Percentiles rank a stretch among this genome's conserved stretches.
Conservation (phyloP, 2,888 invertebrate species). For the Phyllotreta cruciferae region DNA sequence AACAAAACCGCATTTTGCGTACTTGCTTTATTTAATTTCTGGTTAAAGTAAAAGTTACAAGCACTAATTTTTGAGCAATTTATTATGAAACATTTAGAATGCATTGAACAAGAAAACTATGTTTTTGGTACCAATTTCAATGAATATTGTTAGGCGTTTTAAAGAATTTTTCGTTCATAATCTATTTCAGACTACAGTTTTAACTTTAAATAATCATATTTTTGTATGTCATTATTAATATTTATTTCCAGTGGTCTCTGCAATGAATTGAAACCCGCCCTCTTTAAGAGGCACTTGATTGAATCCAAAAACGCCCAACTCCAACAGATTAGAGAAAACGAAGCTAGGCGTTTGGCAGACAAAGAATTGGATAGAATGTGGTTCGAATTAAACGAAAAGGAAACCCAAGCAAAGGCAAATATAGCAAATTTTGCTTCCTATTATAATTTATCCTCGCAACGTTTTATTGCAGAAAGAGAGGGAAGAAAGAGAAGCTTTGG, state of each 20-base stretch:
- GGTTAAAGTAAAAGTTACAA: neutral
- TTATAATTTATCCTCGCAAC: neutral
- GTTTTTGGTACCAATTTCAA: neutral
- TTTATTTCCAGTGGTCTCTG: conserved; percentile 50
- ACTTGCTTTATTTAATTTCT: too few relatives aligned
- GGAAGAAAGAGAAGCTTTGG: conserved; percentile 63
- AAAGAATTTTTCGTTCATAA: too few relatives aligned
- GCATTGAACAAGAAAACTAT: neutral
- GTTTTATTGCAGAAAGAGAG: conserved; percentile 60
- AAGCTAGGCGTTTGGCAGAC: conserved; percentile 63
- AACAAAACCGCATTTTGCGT: neutral
- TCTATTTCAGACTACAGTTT: too few relatives aligned
- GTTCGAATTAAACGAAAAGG: conserved; percentile 67
- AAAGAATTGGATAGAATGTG: conserved; percentile 68
- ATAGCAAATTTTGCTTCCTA: conserved; percentile 4
- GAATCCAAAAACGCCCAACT: conserved; percentile 65
- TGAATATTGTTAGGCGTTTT: too few relatives aligned
- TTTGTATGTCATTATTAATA: too few relatives aligned
- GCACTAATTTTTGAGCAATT: neutral
- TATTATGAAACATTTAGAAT: too few relatives aligned
- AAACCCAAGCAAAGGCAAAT: conserved; percentile 61
- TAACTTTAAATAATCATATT: too few relatives aligned
- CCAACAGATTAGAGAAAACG: conserved; percentile 69
- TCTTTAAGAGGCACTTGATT: conserved; percentile 61
- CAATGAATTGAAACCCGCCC: conserved; percentile 61